Conservation (phyloP, 2,888 invertebrate species). For the Melikaiella ostensackeni region DNA sequence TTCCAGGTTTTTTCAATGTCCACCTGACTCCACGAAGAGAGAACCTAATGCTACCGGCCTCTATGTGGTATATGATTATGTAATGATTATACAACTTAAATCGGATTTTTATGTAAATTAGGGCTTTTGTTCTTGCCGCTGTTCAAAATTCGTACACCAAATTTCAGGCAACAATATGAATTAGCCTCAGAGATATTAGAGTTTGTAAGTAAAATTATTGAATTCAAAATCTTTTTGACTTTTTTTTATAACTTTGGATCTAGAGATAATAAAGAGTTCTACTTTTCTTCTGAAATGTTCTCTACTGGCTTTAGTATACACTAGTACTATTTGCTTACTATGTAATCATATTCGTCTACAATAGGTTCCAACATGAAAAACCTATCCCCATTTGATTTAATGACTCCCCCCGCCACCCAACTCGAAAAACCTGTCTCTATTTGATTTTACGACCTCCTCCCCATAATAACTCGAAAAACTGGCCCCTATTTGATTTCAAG, state of each 20-base stretch:
- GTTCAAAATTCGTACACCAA: no score
- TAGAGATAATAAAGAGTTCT: background rate
- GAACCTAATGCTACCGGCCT: background rate
- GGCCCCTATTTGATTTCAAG: no score
- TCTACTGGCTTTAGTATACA: background rate
- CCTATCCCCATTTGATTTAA: no score
- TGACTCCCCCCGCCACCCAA: no score
- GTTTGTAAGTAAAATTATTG: background rate
- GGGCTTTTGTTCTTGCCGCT: no score
- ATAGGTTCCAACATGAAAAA: no score
- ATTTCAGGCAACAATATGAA: background rate
- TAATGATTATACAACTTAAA: no score
- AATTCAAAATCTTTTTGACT: background rate
- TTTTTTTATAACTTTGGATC: background rate
- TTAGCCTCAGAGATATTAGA: background rate
- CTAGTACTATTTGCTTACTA: background rate
- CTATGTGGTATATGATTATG: background rate
- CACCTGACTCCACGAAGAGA: background rate
- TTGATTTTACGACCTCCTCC: no score
- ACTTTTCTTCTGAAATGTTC: no score
- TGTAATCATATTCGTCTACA: background rate
- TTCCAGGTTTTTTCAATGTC: background rate
- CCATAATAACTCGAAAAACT: no score
- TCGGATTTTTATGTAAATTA: no score
- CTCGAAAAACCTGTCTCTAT: no score